Conservation (phyloP, 2,113 vertebrate genomes). For the Myiozetetes cayanensis region DNA sequence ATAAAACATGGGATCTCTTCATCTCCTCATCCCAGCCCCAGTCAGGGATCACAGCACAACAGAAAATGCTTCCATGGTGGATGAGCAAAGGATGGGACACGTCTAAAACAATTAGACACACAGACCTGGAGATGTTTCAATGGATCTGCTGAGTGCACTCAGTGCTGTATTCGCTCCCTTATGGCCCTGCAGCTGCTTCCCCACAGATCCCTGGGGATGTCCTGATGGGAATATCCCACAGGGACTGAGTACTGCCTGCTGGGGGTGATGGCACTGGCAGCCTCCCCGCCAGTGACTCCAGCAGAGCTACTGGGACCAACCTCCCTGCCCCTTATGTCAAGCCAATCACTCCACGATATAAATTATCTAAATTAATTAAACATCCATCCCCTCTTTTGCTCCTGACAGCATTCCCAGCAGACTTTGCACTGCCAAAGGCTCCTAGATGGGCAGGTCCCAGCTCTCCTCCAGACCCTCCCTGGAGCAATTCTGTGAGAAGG, state of each 20-base stretch:
- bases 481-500: neutral
- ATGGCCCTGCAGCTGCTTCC: neutral
- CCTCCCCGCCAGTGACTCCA: neutral
- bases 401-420: neutral
- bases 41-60: neutral
- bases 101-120: neutral
- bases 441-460: neutral
- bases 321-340: neutral
- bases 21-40: neutral
- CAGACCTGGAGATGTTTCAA: neutral
- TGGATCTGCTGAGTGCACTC: neutral
- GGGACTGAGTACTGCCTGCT: neutral
- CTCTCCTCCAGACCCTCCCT: neutral
- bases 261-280: neutral
- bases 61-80: neutral
- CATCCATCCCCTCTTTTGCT: neutral
- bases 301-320: neutral
- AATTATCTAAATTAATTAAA: neutral
- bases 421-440: neutral
- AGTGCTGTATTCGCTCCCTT: neutral
- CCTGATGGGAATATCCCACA: neutral
- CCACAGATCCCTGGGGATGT: neutral
- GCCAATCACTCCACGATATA: neutral
- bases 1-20: accelerated
- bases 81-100: neutral